A percentile compares a stretch with the other conserved stretches of the same genome.
Conservation (phyloP, 2,113 vertebrate species). For the Protomyctophum bolini region DNA sequence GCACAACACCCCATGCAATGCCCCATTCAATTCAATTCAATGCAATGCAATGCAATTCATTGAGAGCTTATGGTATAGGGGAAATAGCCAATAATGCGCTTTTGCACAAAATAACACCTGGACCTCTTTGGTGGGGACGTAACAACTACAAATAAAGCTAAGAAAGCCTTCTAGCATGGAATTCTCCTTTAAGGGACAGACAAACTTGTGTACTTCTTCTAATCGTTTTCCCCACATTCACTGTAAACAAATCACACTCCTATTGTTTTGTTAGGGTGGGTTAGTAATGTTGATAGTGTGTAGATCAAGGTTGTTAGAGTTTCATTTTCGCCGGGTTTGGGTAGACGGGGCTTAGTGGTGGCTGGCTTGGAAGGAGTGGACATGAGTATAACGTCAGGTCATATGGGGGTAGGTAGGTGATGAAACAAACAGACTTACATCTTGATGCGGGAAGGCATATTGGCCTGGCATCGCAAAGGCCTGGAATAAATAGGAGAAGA, state of each 20-base stretch:
- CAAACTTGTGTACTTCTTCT: constrained; percentile 17
- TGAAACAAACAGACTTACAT: constrained; percentile 83
- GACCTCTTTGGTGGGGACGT: too few species aligned
- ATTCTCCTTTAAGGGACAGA: not conserved
- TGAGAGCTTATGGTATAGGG: too few species aligned
- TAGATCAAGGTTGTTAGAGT: constrained; percentile 53
- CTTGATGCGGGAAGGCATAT: constrained; percentile 91
- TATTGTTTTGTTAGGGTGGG: constrained; percentile 63
- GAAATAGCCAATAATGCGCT: too few species aligned
- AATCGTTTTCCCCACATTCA: constrained; percentile 24
- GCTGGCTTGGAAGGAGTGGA: constrained; percentile 59
- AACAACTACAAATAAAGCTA: too few species aligned
- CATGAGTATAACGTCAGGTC: constrained; percentile 46
- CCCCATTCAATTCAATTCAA: too few species aligned
- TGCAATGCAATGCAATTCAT: too few species aligned
- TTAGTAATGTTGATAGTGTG: constrained; percentile 56
- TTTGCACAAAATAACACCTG: too few species aligned
- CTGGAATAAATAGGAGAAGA: constrained; percentile 71
- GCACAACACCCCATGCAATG: too few species aligned
- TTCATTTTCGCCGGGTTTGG: constrained; percentile 48
- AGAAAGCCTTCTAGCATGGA: too few species aligned
- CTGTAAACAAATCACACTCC: constrained; percentile 54
- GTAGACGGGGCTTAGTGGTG: constrained; percentile 58
- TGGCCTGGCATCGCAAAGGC: constrained; percentile 91
- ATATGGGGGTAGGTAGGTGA: constrained; percentile 32